A percentile compares a stretch with the other conserved stretches of the same genome.
These are phyloP conservation scores for Drosophila mulleri DNA, from an alignment of 2,888 invertebrate species.

Conservation along the genomic window DNA sequence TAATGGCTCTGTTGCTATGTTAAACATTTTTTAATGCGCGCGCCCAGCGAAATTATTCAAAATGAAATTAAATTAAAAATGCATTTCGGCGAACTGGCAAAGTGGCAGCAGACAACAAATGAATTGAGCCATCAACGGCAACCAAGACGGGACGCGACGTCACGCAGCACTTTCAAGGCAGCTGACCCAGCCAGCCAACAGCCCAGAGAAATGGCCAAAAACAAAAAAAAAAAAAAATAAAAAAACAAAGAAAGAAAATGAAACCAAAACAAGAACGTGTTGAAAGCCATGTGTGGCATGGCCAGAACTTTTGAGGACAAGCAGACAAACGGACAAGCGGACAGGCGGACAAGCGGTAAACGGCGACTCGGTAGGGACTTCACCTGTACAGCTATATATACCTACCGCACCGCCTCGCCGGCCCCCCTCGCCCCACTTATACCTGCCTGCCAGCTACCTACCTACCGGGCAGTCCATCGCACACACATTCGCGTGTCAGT, in stretches of 20 bases:
- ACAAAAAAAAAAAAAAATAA: constrained; percentile 14
- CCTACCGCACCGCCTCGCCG: too few relatives aligned
- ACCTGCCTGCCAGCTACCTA: constrained; percentile 3
- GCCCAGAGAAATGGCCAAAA: constrained; percentile 60
- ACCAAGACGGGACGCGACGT: constrained; percentile 50
- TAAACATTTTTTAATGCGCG: constrained; percentile 62
- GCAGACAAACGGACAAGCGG: constrained; percentile 7
- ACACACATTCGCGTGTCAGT: constrained; percentile 77
- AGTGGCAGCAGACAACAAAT: constrained; percentile 55
- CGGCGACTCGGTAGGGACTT: constrained; percentile 22
- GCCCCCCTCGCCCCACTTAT: not conserved
- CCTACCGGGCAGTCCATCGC: constrained; percentile 13
- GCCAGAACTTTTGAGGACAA: constrained; percentile 45
- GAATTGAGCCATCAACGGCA: constrained; percentile 72
- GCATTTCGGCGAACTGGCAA: constrained; percentile 55
- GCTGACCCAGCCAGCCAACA: constrained; percentile 30
- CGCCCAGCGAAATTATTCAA: constrained; percentile 59
- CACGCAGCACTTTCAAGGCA: constrained; percentile 58
- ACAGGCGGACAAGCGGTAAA: constrained; percentile 19
- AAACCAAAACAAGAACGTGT: constrained; percentile 63
- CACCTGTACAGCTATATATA: constrained; percentile 17
- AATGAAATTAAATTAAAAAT: constrained; percentile 75
- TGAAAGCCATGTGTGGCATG: constrained; percentile 76
- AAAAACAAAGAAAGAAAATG: not conserved
- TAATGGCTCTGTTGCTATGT: constrained; percentile 65